Conservation (phyloP, 1,140 invertebrate species). For the Psix sp. region DNA sequence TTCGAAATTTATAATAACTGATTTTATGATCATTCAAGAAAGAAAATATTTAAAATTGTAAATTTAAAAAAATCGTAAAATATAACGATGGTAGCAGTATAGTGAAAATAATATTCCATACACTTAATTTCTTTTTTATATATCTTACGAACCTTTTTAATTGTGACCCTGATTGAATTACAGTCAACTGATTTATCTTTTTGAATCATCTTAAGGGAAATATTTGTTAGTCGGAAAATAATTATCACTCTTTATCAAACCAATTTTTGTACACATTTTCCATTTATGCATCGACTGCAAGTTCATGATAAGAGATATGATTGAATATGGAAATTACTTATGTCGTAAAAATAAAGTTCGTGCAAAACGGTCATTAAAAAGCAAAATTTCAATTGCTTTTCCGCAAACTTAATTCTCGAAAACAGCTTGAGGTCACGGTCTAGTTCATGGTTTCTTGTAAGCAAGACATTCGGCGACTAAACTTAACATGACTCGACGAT, state of each 20-base stretch:
- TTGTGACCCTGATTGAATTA: conserved; percentile 30
- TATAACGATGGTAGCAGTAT: conserved; percentile 4
- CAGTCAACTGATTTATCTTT: conserved; percentile 5
- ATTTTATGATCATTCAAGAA: too few relatives aligned
- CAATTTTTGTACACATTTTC: too few relatives aligned
- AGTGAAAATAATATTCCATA: conserved; percentile 23
- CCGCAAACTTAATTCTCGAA: neutral
- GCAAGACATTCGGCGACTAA: neutral
- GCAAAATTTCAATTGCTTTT: neutral
- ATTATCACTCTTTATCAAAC: too few relatives aligned
- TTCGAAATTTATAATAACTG: too few relatives aligned
- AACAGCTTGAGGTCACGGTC: neutral
- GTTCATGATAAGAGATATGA: too few relatives aligned
- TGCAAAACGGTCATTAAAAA: neutral
- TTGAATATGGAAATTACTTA: too few relatives aligned
- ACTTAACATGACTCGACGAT: neutral
- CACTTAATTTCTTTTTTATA: neutral
- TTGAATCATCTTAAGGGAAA: conserved; percentile 21
- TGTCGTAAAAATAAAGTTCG: too few relatives aligned
- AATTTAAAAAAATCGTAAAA: too few relatives aligned
- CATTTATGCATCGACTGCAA: too few relatives aligned
- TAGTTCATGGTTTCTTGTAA: neutral
- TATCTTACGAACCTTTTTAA: conserved; percentile 37
- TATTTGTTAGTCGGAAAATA: neutral
- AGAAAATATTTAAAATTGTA: too few relatives aligned